Conservation (phyloP, 2,797 vertebrate species). For the Enteromius viviparus region DNA sequence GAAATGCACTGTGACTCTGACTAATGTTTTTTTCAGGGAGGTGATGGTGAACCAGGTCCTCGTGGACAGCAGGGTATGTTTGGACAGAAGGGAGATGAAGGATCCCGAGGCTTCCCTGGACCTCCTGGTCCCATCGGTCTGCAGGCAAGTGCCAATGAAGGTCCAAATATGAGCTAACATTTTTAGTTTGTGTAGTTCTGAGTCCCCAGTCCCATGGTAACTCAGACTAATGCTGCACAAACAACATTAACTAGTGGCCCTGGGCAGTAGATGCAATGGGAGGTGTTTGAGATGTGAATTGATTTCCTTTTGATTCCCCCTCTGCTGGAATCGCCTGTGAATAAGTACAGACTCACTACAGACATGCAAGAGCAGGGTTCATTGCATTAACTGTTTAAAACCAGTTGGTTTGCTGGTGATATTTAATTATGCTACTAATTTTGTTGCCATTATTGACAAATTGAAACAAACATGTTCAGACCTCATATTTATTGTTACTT, state of each 20-base stretch:
- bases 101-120: constrained; percentile 94
- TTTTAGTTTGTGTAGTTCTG: not conserved
- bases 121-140: constrained; percentile 96
- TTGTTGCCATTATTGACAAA: not conserved
- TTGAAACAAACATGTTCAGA: not conserved
- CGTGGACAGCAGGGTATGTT: constrained; percentile 99
- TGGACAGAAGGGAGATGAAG: constrained; percentile 98
- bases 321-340: constrained; percentile 10
- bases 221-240: constrained; percentile 26
- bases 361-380: not conserved
- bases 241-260: constrained; percentile 27
- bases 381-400: not conserved
- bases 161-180: not conserved
- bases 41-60: constrained; percentile 95
- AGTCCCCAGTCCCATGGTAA: constrained; percentile 4
- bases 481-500: not conserved
- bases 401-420: not conserved
- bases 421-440: not conserved
- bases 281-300: constrained; percentile 37
- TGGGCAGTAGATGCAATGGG: constrained; percentile 31
- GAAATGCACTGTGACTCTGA: not conserved
- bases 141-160: constrained; percentile 80
- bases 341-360: not conserved
- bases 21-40: constrained; percentile 79
- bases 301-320: constrained; percentile 43